Conservation (phyloP, 2,888 invertebrate genomes). For the Pteria penguin region DNA sequence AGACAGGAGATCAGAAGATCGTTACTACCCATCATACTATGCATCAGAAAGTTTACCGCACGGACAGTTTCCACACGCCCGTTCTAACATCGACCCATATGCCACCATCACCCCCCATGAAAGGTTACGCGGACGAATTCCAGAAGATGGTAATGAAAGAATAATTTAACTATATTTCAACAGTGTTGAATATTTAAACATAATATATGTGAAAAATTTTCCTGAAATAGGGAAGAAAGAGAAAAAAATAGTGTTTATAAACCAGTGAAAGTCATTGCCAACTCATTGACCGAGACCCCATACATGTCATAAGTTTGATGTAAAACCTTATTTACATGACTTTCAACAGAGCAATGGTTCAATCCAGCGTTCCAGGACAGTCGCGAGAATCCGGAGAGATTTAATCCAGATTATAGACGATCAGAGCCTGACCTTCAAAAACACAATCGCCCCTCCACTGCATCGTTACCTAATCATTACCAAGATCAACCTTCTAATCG, state of each 20-base stretch:
- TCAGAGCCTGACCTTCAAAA: slow-evolving; percentile 33
- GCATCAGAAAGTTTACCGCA: slow-evolving; percentile 65
- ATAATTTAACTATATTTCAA: too few species aligned
- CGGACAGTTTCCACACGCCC: slow-evolving; percentile 76
- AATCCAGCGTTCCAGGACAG: slow-evolving; percentile 40
- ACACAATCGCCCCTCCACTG: slow-evolving; percentile 81
- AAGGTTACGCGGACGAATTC: slow-evolving; percentile 61
- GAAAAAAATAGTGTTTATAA: too few species aligned
- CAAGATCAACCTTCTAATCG: slow-evolving; percentile 78
- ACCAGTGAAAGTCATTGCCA: too few species aligned
- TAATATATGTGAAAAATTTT: too few species aligned
- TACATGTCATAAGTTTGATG: too few species aligned
- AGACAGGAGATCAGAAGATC: slow-evolving; percentile 65
- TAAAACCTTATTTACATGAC: too few species aligned
- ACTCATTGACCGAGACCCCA: too few species aligned
- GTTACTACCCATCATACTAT: slow-evolving; percentile 76
- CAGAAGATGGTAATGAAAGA: too few species aligned
- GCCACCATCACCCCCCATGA: slow-evolving; percentile 78
- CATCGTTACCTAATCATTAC: slow-evolving; percentile 42
- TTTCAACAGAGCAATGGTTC: slow-evolving; percentile 36
- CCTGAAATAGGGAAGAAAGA: too few species aligned
- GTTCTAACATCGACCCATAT: slow-evolving; percentile 76
- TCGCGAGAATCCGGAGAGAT: slow-evolving; percentile 20
- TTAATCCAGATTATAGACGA: slow-evolving; percentile 24
- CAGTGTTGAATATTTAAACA: too few species aligned